phyloP scores from a whole-genome alignment of 2,888 invertebrate species.

The Leptinotarsa tumamoca region DNA sequence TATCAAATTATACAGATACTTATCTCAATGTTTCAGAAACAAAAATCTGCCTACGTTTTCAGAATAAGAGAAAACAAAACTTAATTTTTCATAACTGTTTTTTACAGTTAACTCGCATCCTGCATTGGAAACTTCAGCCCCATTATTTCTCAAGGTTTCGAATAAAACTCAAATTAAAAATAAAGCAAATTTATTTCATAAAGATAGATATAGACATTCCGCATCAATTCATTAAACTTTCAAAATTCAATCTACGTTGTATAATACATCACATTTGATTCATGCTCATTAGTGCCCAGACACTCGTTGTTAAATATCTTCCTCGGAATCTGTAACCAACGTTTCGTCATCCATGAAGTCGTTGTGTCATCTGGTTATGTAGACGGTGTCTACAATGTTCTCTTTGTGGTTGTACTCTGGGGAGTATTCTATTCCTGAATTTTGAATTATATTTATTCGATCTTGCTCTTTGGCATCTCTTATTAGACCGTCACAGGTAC shows the following conservation, averaged over 20 bases:
- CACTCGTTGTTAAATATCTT: conserved; percentile 48
- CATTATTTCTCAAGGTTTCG: too few species aligned
- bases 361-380: conserved; percentile 72
- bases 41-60: too few species aligned
- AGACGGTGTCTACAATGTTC: conserved; percentile 70
- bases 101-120: not conserved
- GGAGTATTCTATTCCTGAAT: conserved; percentile 34
- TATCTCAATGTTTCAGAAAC: too few species aligned
- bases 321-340: conserved; percentile 56
- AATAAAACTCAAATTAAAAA: conserved; percentile 27
- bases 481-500: conserved; percentile 60
- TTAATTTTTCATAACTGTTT: too few species aligned
- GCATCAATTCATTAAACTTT: not conserved
- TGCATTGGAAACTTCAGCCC: not conserved
- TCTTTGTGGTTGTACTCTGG: conserved; percentile 60
- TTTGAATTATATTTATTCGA: conserved; percentile 35
- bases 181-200: conserved; percentile 45
- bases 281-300: not conserved
- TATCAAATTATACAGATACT: too few species aligned
- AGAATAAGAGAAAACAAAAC: too few species aligned
- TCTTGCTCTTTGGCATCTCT: conserved; percentile 45
- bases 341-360: conserved; percentile 59
- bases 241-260: not conserved
- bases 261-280: conserved; percentile 32
- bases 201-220: conserved; percentile 38